These are phyloP conservation scores for Xiphophorus hellerii DNA, from an alignment of 2,113 vertebrate species.

Conservation along the genomic window DNA sequence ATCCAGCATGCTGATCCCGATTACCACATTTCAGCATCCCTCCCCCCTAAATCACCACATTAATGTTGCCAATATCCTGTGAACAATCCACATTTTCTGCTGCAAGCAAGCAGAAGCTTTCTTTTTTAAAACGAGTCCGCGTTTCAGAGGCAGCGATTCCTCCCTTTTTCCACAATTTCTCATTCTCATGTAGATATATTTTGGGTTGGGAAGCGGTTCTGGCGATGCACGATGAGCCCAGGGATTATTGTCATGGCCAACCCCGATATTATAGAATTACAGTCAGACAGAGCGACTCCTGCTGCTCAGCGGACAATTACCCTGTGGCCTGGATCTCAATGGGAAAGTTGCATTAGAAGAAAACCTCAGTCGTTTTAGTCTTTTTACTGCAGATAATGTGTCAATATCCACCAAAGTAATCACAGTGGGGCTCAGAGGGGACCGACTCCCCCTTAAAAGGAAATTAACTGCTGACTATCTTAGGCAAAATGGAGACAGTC, in stretches of 20 bases:
- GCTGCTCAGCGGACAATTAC: conserved; percentile 69
- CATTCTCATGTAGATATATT: conserved; percentile 35
- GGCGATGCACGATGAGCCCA: conserved; percentile 42
- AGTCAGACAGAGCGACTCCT: conserved; percentile 78
- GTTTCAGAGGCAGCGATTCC: conserved; percentile 19
- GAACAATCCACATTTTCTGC: neutral
- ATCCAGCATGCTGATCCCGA: neutral
- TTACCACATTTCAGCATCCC: neutral
- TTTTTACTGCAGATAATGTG: conserved; percentile 61
- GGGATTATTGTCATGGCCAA: conserved; percentile 73
- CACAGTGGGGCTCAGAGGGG: conserved; percentile 39
- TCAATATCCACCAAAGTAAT: conserved; percentile 49
- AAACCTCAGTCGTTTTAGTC: conserved; percentile 59
- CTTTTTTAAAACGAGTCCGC: neutral
- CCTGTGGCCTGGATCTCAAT: conserved; percentile 67
- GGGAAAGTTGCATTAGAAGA: conserved; percentile 63
- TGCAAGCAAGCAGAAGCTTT: neutral
- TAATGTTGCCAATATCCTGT: neutral
- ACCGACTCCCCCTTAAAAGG: conserved; percentile 43
- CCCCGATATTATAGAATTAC: conserved; percentile 79
- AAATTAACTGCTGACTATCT: conserved; percentile 12
- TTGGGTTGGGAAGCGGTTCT: conserved; percentile 52
- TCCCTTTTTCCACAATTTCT: conserved; percentile 36
- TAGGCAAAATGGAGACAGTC: neutral
- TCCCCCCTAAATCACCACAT: neutral